Evolutionary conservation across 2,888 invertebrate genomes (phyloP).

Genomic region (Zygaena filipendulae): DNA sequence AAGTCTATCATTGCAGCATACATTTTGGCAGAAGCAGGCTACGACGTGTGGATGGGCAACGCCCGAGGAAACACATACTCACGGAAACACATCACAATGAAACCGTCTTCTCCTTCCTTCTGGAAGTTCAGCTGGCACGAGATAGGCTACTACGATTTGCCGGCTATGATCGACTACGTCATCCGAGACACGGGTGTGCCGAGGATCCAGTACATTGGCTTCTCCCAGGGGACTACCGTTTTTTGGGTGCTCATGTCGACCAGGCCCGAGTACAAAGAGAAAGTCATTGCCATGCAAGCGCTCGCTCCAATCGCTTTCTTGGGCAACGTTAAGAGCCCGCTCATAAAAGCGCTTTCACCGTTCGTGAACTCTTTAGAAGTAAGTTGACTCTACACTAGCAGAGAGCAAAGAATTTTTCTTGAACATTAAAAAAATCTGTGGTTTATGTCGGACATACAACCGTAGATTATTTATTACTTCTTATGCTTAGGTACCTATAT

Average conservation of each 20-base stretch:
- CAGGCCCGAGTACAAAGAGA: slow-evolving; percentile 68
- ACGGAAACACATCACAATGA: slow-evolving; percentile 62
- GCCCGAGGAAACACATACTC: slow-evolving; percentile 84
- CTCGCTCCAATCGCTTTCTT: slow-evolving; percentile 71
- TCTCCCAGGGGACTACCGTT: slow-evolving; percentile 75
- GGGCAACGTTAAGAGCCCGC: slow-evolving; percentile 50
- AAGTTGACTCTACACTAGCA: too few relatives aligned
- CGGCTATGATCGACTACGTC: slow-evolving; percentile 79
- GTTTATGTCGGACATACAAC: too few relatives aligned
- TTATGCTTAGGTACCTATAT: too few relatives aligned
- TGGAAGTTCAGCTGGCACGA: slow-evolving; percentile 78
- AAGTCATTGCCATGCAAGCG: slow-evolving; percentile 67
- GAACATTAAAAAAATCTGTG: too few relatives aligned
- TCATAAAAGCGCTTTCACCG: slow-evolving; percentile 52
- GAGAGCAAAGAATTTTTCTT: slow-evolving; percentile 5
- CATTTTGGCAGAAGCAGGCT: slow-evolving; percentile 75
- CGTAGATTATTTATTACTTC: too few relatives aligned
- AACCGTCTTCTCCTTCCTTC: slow-evolving; percentile 38
- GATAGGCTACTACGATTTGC: slow-evolving; percentile 79
- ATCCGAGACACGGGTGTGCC: slow-evolving; percentile 59
- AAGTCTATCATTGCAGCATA: slow-evolving; percentile 76
- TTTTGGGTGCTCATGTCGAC: slow-evolving; percentile 71
- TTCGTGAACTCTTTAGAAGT: slow-evolving; percentile 61
- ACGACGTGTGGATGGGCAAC: slow-evolving; percentile 89
- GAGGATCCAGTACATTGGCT: slow-evolving; percentile 75